Evolutionary conservation across 2,888 invertebrate species (phyloP), one percentile per base, ranked within the genome.

Genomic region (Xestia sexstrigata): DNA sequence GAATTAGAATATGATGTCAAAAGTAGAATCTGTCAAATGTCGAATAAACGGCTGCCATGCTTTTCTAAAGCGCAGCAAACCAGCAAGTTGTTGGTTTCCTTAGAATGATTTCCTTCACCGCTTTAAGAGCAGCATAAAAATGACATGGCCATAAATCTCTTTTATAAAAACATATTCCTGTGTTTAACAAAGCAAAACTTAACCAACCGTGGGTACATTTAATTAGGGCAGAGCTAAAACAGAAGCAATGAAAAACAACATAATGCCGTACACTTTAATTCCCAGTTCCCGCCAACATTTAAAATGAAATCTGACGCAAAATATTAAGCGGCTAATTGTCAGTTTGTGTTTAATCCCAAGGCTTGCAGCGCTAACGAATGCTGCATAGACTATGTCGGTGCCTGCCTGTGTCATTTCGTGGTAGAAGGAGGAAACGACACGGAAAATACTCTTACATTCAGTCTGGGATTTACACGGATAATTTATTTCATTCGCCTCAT

Each of bases 401-500:
- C 23, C 11, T 4, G n/a, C n/a, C 58, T 58, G 26, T 6, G 58
- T 26, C 6, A 58, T 7, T 58, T 15, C 26, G 26, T 26, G 35
- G 6, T 8, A 67, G 26, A 42, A 9, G n/a, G 30, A 65, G 55
- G 42, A 81, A 76, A 72, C 63, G 23, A 63, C 47, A 35, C 30
- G 23, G 73, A 73, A 69, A 78, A 66, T 26, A 58, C 60, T 17
- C 26, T 26, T 49, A 30, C 39, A 65, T 60, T 9, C 35, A 26
- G 23, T 47, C 42, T n/a, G 35, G n/a, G 35, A 30, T 70, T 70
- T 71, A 45, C 39, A 60, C 35, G 67, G 65, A 35, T 69, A 74
- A 82, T 82, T 78, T 62, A 72, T n/a, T 78, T 39, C 63, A 68
- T 70, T 42, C 35, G 35, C 45, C 62, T 74, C 70, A 68, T 67